A percentile compares a stretch with the other conserved stretches of the same genome.
These are phyloP conservation scores for Suillia variegata DNA, from an alignment of 2,888 invertebrate genomes.

Conservation along the genomic window DNA sequence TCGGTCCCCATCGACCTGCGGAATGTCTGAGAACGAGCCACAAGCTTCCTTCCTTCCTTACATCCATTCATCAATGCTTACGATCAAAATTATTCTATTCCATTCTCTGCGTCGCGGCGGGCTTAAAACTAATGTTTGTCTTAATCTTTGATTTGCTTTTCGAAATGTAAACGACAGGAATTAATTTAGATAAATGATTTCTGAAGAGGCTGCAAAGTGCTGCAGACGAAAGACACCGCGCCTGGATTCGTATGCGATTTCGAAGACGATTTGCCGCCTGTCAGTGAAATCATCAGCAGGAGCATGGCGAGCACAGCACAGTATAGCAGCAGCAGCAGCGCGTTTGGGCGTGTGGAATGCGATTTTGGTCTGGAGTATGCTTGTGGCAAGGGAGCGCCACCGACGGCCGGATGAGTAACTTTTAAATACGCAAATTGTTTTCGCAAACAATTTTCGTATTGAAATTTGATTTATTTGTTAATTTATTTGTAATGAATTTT, in stretches of 20 bases:
- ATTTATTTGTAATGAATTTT: constrained; percentile 61
- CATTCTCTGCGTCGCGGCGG: constrained; percentile 15
- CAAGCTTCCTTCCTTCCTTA: too few species aligned
- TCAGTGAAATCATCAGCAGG: constrained; percentile 35
- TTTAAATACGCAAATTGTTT: constrained; percentile 51
- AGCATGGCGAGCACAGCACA: constrained; percentile 11
- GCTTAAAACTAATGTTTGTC: constrained; percentile 56
- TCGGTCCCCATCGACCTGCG: constrained; percentile 2
- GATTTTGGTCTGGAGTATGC: constrained; percentile 26
- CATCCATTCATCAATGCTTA: too few species aligned
- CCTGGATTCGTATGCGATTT: constrained; percentile 9
- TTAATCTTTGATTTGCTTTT: constrained; percentile 62
- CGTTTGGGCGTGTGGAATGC: constrained; percentile 45
- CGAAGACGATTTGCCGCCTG: constrained; percentile 46
- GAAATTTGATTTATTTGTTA: constrained; percentile 62
- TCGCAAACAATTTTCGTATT: constrained; percentile 57
- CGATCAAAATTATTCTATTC: constrained; percentile 11
- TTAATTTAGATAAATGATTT: constrained; percentile 63
- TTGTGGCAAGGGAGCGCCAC: neutral
- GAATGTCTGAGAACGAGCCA: constrained; percentile 7
- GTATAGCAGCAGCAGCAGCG: too few species aligned
- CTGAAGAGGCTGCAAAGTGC: constrained; percentile 40
- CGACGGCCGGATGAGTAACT: neutral
- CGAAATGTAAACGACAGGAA: constrained; percentile 63
- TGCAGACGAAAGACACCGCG: constrained; percentile 18